Evolutionary conservation across 1,140 invertebrate genomes (phyloP).

Genomic region (Asobara japonica): DNA sequence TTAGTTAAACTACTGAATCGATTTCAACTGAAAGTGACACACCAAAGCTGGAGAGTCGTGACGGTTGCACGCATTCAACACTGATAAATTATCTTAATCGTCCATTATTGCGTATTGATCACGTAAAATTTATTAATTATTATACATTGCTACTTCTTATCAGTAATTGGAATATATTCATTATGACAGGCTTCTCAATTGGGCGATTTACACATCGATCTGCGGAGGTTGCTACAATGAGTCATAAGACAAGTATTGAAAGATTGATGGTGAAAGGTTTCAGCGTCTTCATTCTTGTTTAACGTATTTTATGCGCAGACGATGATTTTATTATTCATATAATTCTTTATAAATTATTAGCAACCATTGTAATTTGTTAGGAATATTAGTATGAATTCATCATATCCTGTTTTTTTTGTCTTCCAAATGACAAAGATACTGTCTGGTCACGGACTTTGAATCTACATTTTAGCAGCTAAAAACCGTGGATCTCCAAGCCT

Average conservation of each 20-base stretch:
- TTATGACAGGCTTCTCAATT: neutral
- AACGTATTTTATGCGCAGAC: neutral
- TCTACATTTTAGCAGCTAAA: no score
- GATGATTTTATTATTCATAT: neutral
- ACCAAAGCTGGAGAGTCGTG: neutral
- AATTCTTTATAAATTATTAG: neutral
- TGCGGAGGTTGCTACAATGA: neutral
- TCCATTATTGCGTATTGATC: constrained; percentile 1
- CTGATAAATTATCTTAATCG: neutral
- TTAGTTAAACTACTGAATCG: neutral
- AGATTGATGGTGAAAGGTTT: neutral
- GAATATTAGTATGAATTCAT: no score
- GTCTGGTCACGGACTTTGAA: no score
- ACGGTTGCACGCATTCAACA: neutral
- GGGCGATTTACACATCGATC: neutral
- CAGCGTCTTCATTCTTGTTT: neutral
- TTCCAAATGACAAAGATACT: no score
- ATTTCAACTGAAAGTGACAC: constrained; percentile 1
- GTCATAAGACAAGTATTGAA: neutral
- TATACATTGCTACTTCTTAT: neutral
- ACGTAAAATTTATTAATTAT: constrained; percentile 9
- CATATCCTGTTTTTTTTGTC: no score
- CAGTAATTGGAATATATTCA: neutral
- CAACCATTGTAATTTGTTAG: neutral
- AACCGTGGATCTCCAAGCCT: no score